phyloP scores from a whole-genome alignment of 2,888 invertebrate species.

The Alloscopus bannaensis region DNA sequence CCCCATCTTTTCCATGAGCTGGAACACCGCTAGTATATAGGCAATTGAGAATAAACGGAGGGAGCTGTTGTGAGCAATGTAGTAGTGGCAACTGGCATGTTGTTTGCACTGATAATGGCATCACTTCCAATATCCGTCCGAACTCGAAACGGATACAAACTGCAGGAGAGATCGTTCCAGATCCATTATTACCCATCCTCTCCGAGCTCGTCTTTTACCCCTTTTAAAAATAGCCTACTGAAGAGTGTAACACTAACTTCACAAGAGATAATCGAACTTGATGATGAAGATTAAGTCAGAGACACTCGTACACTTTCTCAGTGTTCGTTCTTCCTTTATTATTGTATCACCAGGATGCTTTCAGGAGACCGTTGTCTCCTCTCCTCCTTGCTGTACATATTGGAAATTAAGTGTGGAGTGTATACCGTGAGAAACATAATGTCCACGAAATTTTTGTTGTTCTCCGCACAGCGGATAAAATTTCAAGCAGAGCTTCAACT shows the following conservation, averaged over 20 bases:
- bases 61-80: constrained; percentile 6
- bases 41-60: not conserved
- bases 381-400: no score
- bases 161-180: no score
- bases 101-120: constrained; percentile 30
- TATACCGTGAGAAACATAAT: no score
- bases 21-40: no score
- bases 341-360: not conserved
- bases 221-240: not conserved
- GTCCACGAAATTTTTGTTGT: no score
- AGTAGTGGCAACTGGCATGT: constrained; percentile 35
- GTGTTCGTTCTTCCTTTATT: constrained; percentile 8
- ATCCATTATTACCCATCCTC: constrained; percentile 20
- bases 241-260: not conserved
- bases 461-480: no score
- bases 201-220: constrained; percentile 9
- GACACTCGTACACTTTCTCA: constrained; percentile 47
- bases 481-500: no score
- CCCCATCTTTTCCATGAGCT: no score
- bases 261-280: constrained; percentile 26
- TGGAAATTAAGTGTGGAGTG: no score
- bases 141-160: constrained; percentile 14
- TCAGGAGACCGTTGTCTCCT: not conserved
- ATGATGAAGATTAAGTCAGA: constrained; percentile 51
- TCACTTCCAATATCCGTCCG: constrained; percentile 25